phyloP scores from a whole-genome alignment of 2,888 invertebrate species.

The Orchesella flavescens region DNA sequence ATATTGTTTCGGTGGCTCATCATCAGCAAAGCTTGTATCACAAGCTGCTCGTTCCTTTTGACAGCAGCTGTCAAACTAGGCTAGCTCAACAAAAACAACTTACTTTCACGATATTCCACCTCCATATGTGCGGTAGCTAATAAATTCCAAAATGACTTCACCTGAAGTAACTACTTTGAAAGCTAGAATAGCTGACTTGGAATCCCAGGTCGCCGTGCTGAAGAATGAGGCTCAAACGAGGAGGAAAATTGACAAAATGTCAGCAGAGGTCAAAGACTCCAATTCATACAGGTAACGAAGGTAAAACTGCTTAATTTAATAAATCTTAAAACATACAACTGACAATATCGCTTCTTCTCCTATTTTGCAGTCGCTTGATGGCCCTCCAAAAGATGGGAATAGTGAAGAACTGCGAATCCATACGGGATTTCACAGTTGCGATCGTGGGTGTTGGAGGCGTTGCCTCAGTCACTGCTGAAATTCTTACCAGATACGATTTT shows the following conservation, averaged over 20 bases:
- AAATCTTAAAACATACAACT: too few species aligned
- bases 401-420: slow-evolving; percentile 96
- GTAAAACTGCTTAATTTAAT: too few species aligned
- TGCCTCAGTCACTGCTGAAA: slow-evolving; percentile 99
- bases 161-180: neutral
- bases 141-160: neutral
- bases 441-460: slow-evolving; percentile 99
- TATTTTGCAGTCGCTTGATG: slow-evolving; percentile 89
- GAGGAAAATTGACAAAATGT: slow-evolving; percentile 90
- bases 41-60: too few species aligned
- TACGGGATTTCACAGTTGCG: slow-evolving; percentile 89
- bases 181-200: slow-evolving; percentile 77
- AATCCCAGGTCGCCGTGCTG: slow-evolving; percentile 80
- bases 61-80: too few species aligned
- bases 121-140: too few species aligned
- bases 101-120: too few species aligned
- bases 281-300: too few species aligned
- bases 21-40: too few species aligned
- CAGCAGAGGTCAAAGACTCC: slow-evolving; percentile 95
- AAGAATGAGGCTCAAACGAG: slow-evolving; percentile 75
- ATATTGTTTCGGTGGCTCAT: too few species aligned
- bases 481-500: too few species aligned
- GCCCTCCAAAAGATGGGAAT: slow-evolving; percentile 99
- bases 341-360: too few species aligned
- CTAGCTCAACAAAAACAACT: too few species aligned